These are phyloP conservation scores for Halotydeus destructor DNA, from an alignment of 1,140 invertebrate species.

Conservation along the genomic window DNA sequence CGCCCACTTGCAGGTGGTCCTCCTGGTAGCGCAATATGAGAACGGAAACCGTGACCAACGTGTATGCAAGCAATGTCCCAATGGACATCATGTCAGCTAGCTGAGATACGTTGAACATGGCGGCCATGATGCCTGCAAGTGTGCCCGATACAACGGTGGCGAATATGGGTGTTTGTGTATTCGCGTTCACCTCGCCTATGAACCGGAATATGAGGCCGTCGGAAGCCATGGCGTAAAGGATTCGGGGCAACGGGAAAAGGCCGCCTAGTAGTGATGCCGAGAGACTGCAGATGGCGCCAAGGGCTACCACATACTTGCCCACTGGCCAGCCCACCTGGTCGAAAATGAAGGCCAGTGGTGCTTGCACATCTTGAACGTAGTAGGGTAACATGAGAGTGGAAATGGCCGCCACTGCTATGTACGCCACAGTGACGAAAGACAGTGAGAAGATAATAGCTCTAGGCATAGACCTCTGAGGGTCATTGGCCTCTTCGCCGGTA, in stretches of 20 bases:
- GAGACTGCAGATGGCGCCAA: constrained; percentile 51
- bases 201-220: constrained; percentile 72
- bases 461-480: constrained; percentile 53
- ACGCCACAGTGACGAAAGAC: constrained; percentile 49
- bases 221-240: constrained; percentile 81
- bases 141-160: constrained; percentile 60
- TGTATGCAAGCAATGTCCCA: constrained; percentile 70
- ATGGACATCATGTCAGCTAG: constrained; percentile 67
- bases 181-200: constrained; percentile 22
- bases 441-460: constrained; percentile 55
- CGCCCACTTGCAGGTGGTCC: no score
- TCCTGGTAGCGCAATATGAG: constrained; percentile 54
- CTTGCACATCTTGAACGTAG: constrained; percentile 21
- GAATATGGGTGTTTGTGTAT: constrained; percentile 55
- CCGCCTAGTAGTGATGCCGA: constrained; percentile 71
- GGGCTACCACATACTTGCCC: constrained; percentile 47
- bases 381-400: constrained; percentile 67
- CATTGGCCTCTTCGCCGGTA: constrained; percentile 59
- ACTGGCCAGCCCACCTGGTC: constrained; percentile 39
- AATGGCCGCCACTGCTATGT: constrained; percentile 54
- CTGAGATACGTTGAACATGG: constrained; percentile 62
- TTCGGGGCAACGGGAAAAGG: constrained; percentile 85
- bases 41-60: constrained; percentile 71
- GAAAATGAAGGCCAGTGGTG: constrained; percentile 57
- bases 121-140: constrained; percentile 48